Conservation (phyloP, 2,888 invertebrate genomes). For the Physocephala rufipes region DNA sequence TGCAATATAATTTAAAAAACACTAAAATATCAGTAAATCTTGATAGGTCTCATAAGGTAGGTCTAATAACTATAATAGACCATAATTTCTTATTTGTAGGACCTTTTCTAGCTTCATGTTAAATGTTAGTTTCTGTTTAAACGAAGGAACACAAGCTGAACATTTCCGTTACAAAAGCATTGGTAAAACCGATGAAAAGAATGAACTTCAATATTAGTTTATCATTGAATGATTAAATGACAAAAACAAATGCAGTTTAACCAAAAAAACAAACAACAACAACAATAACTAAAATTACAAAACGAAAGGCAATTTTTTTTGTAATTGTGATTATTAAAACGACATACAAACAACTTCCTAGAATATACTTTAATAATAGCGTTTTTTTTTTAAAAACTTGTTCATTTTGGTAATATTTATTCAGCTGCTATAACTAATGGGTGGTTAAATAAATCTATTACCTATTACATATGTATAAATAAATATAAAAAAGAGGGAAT, state of each 20-base stretch:
- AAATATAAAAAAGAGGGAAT: constrained; percentile 14
- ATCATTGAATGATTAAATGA: not conserved
- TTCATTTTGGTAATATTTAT: too few relatives aligned
- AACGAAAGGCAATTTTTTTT: not conserved
- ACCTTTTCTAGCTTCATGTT: too few relatives aligned
- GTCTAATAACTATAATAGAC: too few relatives aligned
- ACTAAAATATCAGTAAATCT: not conserved
- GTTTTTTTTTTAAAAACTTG: too few relatives aligned
- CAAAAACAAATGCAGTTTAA: constrained; percentile 1
- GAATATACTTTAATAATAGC: too few relatives aligned
- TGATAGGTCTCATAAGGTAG: not conserved
- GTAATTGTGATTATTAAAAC: not conserved
- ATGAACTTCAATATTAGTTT: too few relatives aligned
- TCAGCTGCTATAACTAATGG: not conserved
- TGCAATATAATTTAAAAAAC: not conserved
- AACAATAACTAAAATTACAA: not conserved
- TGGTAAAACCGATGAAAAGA: too few relatives aligned
- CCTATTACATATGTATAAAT: not conserved
- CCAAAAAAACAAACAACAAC: not conserved
- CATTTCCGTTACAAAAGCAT: too few relatives aligned
- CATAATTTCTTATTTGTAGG: too few relatives aligned
- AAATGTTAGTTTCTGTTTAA: too few relatives aligned
- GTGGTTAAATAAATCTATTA: not conserved
- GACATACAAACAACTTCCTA: not conserved
- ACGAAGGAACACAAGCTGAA: too few relatives aligned